Evolutionary conservation across 1,140 invertebrate species (phyloP).

Genomic region (Micrasema minimum): DNA sequence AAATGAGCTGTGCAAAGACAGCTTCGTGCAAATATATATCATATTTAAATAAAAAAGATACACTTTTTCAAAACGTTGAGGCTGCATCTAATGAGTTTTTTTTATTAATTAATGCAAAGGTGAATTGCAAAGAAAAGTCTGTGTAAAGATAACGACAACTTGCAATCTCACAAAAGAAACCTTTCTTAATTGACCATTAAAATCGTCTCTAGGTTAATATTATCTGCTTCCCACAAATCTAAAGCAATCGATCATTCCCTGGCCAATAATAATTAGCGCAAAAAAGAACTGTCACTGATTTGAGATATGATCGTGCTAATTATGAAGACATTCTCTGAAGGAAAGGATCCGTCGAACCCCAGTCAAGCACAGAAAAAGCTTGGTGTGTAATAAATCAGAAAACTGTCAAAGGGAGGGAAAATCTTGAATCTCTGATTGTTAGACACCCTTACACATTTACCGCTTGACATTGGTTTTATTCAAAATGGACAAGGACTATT

Average conservation of each 20-base stretch:
- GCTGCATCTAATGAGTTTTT: too few species aligned
- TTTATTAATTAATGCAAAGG: too few species aligned
- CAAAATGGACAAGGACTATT: conserved; percentile 8
- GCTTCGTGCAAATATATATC: too few species aligned
- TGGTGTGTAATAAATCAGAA: conserved; percentile 10
- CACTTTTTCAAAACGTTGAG: too few species aligned
- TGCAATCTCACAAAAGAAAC: too few species aligned
- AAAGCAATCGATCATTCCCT: conserved; percentile 7
- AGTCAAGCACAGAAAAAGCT: conserved; percentile 18
- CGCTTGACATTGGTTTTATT: conserved; percentile 22
- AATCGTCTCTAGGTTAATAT: background rate
- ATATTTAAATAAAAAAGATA: too few species aligned
- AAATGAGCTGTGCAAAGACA: too few species aligned
- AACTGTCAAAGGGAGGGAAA: conserved; percentile 10
- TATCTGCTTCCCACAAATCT: background rate
- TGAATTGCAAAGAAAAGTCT: too few species aligned
- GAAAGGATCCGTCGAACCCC: conserved; percentile 18
- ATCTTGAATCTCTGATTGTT: conserved; percentile 14
- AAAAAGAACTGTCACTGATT: conserved; percentile 14
- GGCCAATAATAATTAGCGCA: conserved; percentile 25
- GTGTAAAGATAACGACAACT: too few species aligned
- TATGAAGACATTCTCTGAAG: conserved; percentile 21
- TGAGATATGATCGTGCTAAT: conserved; percentile 34
- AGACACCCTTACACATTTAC: conserved; percentile 13
- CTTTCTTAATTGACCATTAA: background rate